phyloP scores from a whole-genome alignment of 2,888 invertebrate species.

The Helleia helle region DNA sequence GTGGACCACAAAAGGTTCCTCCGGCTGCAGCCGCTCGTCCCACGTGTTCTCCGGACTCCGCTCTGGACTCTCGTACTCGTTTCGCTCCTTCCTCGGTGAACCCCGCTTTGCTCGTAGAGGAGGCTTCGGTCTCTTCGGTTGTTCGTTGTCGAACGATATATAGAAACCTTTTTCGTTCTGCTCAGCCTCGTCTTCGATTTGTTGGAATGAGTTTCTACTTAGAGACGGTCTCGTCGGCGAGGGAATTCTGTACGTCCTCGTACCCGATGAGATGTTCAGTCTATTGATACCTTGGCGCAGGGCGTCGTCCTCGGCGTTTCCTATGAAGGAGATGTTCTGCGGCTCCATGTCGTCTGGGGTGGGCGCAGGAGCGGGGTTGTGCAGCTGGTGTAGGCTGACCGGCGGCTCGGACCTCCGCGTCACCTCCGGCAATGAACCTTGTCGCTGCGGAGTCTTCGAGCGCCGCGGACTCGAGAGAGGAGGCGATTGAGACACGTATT shows the following conservation, averaged over 20 bases:
- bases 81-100: conserved; percentile 83
- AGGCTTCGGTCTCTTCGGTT: conserved; percentile 91
- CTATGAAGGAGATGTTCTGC: conserved; percentile 93
- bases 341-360: conserved; percentile 91
- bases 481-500: conserved; percentile 69
- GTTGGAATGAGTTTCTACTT: conserved; percentile 82
- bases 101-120: conserved; percentile 83
- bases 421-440: conserved; percentile 56
- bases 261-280: conserved; percentile 90
- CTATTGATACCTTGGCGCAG: conserved; percentile 80
- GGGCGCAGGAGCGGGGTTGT: conserved; percentile 79
- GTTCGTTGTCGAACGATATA: conserved; percentile 92
- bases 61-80: conserved; percentile 43
- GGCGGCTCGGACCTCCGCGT: conserved; percentile 31
- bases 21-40: conserved; percentile 33
- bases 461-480: conserved; percentile 78
- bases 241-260: conserved; percentile 90
- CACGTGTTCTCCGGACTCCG: conserved; percentile 42
- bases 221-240: conserved; percentile 87
- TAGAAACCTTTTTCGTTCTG: conserved; percentile 89
- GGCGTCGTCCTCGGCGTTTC: conserved; percentile 76
- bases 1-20: conserved; percentile 36
- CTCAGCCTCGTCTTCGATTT: conserved; percentile 41
- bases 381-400: conserved; percentile 70
- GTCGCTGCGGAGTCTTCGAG: conserved; percentile 70